phyloP scores from a whole-genome alignment of 2,113 vertebrate genomes.

The Zingel zingel region DNA sequence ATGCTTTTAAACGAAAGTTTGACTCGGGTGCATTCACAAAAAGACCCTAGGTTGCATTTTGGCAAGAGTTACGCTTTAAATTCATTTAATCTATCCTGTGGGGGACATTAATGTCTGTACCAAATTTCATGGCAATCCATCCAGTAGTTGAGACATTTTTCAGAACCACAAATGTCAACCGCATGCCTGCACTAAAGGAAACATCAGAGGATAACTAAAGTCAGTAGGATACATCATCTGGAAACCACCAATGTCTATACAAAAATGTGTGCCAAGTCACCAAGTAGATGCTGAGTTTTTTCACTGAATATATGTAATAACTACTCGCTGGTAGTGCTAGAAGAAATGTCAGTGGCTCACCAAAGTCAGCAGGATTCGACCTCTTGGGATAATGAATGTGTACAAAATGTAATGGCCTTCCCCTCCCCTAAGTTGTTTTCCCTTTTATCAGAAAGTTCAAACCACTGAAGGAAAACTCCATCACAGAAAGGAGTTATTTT shows the following conservation, averaged over 20 bases:
- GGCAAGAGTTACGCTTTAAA: too few relatives aligned
- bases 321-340: background rate
- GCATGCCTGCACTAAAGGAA: background rate
- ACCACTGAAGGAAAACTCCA: background rate
- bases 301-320: background rate
- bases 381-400: background rate
- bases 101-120: background rate
- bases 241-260: background rate
- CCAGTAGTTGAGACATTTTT: background rate
- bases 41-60: too few relatives aligned
- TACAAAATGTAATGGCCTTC: background rate
- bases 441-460: constrained; percentile 1
- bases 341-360: background rate
- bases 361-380: background rate
- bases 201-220: background rate
- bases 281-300: background rate
- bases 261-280: background rate
- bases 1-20: too few relatives aligned
- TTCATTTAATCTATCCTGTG: background rate
- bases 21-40: too few relatives aligned
- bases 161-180: background rate
- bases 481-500: background rate
- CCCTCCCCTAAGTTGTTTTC: background rate
- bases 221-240: background rate
- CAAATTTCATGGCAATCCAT: background rate